phyloP scores from a whole-genome alignment of 2,888 invertebrate species.

The Nineta flava region DNA sequence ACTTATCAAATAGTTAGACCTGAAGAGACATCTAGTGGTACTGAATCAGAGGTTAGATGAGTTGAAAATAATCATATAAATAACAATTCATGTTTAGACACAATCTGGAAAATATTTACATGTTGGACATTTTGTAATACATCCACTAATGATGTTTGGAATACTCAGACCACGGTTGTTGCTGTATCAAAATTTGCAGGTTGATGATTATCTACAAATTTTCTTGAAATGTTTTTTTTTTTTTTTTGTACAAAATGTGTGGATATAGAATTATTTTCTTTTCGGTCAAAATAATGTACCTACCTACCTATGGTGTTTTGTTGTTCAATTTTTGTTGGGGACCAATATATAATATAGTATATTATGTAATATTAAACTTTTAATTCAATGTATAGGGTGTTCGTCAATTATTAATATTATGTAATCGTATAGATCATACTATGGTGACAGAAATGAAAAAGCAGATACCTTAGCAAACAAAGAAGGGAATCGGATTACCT shows the following conservation, averaged over 20 bases:
- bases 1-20: slow-evolving; percentile 81
- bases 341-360: too few species aligned
- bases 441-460: too few species aligned
- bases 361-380: too few species aligned
- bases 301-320: too few species aligned
- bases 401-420: too few species aligned
- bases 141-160: neutral
- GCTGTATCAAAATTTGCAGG: neutral
- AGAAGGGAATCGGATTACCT: too few species aligned
- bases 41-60: slow-evolving; percentile 25
- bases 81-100: neutral
- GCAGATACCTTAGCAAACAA: too few species aligned
- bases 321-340: too few species aligned
- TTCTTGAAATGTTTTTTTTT: neutral
- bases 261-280: neutral
- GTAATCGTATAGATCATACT: too few species aligned
- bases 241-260: neutral
- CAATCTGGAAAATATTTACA: neutral
- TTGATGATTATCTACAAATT: neutral
- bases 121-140: neutral
- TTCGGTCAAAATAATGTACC: neutral
- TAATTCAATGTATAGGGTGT: too few species aligned
- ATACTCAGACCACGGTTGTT: neutral
- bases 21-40: slow-evolving; percentile 32
- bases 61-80: slow-evolving; percentile 11